phyloP scores from a whole-genome alignment of 2,797 vertebrate species.

The Lepus townsendii region DNA sequence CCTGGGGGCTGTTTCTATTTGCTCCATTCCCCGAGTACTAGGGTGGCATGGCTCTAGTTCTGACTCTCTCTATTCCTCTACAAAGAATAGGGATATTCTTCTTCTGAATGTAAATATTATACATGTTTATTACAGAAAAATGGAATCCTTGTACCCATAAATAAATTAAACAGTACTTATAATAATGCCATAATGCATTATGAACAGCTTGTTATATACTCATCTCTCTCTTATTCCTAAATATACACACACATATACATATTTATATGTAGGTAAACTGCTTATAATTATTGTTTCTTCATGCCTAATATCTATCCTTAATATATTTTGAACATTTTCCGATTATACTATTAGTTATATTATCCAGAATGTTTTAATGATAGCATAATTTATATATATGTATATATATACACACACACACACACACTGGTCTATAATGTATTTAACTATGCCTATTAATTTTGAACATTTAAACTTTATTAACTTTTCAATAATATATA shows the following conservation, averaged over 20 bases:
- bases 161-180: neutral
- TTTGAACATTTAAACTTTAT: neutral
- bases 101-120: neutral
- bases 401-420: neutral
- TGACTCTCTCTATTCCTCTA: neutral
- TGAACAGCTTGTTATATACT: neutral
- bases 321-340: conserved; percentile 54
- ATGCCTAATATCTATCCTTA: conserved; percentile 40
- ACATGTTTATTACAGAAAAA: neutral
- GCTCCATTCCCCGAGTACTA: neutral
- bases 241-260: neutral
- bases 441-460: neutral
- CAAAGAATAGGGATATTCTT: neutral
- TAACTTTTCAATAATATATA: conserved; percentile 6
- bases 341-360: neutral
- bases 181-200: neutral
- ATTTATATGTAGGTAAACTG: neutral
- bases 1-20: neutral
- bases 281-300: conserved; percentile 36
- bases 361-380: conserved; percentile 33
- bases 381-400: neutral
- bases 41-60: neutral
- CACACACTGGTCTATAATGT: neutral
- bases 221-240: neutral
- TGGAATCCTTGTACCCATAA: neutral